Evolutionary conservation across 1,140 invertebrate genomes (phyloP), one percentile per base, ranked within the genome.

Genomic region (Macrotrachela quadricornifera): DNA sequence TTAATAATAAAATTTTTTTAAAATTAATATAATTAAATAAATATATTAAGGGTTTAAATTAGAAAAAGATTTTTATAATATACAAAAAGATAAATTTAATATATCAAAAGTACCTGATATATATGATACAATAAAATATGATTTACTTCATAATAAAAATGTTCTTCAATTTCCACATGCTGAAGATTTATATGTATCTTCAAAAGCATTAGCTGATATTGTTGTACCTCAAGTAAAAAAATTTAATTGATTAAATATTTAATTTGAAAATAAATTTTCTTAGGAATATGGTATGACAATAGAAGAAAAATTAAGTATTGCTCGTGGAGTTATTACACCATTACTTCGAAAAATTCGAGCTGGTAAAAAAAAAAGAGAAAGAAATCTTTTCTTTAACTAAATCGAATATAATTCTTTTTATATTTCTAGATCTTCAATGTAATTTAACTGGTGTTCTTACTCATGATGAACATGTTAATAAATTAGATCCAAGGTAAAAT

Each of bases 91-190:
- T 56, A 77, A 79, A 15, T 99, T 86, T 72, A 92, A 97, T 65
- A 96, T 97, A 58, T 94, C 87, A 0, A 99, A 99, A 73, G 90
- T 99, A 56, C 92, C 94, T 0, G 94, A 97, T 67, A 97, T 99
- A 58, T 99, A 96, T 64, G 94, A 99, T 72, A 96, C 91, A 65
- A 96, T 97, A 59, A 97, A 97, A 63, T 97, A 72, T 56, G 92
- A 99, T 72, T 67, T 96, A 54, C 91, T 96, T 63, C 94, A 99
- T 64, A 99, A 99, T 69, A 83, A 90, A 62, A 81, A 88, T 64
- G 85, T 83, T 0, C 64, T 96, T 59, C 83, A 92, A 59, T 94
- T 91, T 68, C 81, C 88, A 60, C 77, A 85, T 64, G 81, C 90
- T 1, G 85, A 95, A 65, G 87, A 95, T 66, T 72, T 97, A 16